Evolutionary conservation across 2,113 vertebrate species (phyloP).

Genomic region (Propithecus coquereli): DNA sequence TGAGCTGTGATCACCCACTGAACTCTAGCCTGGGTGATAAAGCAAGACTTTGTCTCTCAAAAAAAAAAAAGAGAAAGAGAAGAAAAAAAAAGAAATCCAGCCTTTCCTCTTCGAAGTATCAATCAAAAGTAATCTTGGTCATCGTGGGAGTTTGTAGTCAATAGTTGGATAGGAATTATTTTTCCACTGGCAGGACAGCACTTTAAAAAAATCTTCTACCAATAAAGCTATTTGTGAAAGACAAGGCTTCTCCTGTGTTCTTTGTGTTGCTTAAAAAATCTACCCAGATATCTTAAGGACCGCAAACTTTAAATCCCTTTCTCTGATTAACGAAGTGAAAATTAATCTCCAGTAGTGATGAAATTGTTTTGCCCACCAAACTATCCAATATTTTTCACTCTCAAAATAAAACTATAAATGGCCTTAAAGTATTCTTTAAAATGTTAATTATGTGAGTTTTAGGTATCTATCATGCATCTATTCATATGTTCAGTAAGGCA

Average conservation of each 20-base stretch:
- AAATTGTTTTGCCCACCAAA: conserved; percentile 40
- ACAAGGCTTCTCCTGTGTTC: conserved; percentile 18
- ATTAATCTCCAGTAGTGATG: conserved; percentile 25
- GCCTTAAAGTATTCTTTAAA: not conserved
- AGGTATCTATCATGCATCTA: not conserved
- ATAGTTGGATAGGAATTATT: not conserved
- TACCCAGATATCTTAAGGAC: conserved; percentile 43
- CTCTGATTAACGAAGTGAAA: conserved; percentile 46
- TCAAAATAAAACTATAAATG: not conserved
- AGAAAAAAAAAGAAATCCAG: not conserved
- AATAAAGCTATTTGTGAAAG: conserved; percentile 9
- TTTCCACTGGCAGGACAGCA: not conserved
- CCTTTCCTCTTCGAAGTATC: not conserved
- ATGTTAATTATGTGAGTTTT: not conserved
- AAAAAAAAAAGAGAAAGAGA: no score
- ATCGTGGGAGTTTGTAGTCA: conserved; percentile 6
- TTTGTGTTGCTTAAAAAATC: not conserved
- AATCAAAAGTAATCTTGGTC: conserved; percentile 61
- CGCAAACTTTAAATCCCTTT: conserved; percentile 42
- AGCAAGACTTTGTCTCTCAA: no score
- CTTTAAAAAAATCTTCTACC: not conserved
- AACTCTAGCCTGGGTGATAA: no score
- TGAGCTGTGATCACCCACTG: no score
- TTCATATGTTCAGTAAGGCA: not conserved
- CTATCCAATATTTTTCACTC: conserved; percentile 3